Percentiles rank a stretch among this genome's conserved stretches.
phyloP scores from a whole-genome alignment of 2,113 vertebrate species.

The Gasterosteus nipponicus region DNA sequence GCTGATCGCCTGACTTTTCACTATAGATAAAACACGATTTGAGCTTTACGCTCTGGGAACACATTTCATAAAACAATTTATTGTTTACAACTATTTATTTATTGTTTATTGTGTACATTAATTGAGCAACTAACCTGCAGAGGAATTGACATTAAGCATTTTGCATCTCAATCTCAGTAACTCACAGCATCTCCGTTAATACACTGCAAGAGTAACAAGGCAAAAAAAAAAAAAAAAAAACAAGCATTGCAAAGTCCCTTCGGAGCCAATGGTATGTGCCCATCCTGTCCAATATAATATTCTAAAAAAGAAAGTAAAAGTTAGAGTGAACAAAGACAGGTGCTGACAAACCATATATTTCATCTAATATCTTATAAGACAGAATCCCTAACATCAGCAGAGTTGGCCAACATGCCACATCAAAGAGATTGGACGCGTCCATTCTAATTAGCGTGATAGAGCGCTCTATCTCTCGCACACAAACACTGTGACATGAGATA shows the following conservation, averaged over 20 bases:
- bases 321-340: constrained; percentile 38
- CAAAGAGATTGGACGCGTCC: constrained; percentile 59
- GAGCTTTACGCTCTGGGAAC: background rate
- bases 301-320: constrained; percentile 34
- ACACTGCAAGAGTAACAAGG: background rate
- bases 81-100: background rate
- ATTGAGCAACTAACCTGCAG: background rate
- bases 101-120: no score
- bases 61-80: background rate
- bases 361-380: constrained; percentile 57
- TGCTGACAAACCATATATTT: constrained; percentile 64
- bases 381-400: constrained; percentile 57
- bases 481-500: background rate
- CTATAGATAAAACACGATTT: background rate
- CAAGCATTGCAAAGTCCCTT: constrained; percentile 10
- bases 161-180: background rate
- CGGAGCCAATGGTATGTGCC: background rate
- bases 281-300: constrained; percentile 44
- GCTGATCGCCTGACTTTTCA: background rate
- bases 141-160: background rate
- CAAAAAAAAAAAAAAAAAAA: constrained; percentile 1
- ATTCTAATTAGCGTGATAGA: constrained; percentile 62
- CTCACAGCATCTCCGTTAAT: background rate
- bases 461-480: constrained; percentile 27
- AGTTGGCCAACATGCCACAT: constrained; percentile 49